Evolutionary conservation across 2,113 vertebrate species (phyloP).

Genomic region (Anguilla rostrata): DNA sequence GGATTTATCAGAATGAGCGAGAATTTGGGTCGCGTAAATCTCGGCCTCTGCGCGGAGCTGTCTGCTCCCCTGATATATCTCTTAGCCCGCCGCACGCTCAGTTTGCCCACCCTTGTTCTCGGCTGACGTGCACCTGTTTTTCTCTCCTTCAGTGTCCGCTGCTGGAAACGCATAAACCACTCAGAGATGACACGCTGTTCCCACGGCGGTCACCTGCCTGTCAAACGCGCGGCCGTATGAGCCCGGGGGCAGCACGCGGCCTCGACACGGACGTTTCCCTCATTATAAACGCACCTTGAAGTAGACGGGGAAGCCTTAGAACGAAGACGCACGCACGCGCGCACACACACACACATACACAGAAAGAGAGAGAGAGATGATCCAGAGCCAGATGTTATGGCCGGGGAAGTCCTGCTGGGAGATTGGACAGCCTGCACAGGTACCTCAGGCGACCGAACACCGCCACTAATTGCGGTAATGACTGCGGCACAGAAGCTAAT

Average conservation of each 20-base stretch:
- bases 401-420: constrained; percentile 9
- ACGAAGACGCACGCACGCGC: background rate
- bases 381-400: constrained; percentile 20
- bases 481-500: constrained; percentile 27
- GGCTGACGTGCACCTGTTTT: background rate
- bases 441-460: constrained; percentile 18
- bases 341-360: background rate
- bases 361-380: background rate
- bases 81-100: no score
- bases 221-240: background rate
- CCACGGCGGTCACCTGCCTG: background rate
- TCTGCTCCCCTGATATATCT: no score
- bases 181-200: background rate
- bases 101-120: no score
- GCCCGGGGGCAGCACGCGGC: background rate
- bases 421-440: constrained; percentile 7
- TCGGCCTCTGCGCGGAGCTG: background rate
- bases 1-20: background rate
- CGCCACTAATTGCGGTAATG: constrained; percentile 5
- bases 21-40: background rate
- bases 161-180: background rate
- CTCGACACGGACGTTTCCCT: background rate
- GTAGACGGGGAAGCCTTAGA: background rate
- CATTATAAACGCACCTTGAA: constrained; percentile 5
- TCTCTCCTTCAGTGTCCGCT: background rate